Evolutionary conservation across 1,140 invertebrate species (phyloP).

Genomic region (Drosophila mauritiana): DNA sequence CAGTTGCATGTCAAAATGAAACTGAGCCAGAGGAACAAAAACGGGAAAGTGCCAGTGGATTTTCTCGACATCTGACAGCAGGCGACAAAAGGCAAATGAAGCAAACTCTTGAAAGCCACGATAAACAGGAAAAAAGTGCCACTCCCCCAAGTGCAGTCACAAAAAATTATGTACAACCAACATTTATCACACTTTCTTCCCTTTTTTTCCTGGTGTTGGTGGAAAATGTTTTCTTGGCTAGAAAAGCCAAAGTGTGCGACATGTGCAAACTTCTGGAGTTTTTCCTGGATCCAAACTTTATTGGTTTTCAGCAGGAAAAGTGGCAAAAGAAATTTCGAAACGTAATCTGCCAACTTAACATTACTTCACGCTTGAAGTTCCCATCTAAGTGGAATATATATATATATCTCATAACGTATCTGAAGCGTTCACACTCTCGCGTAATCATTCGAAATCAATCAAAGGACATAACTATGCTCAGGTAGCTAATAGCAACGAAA

Average conservation of each 20-base stretch:
- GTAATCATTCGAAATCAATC: conserved; percentile 45
- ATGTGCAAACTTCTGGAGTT: conserved; percentile 43
- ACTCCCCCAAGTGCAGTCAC: conserved; percentile 12
- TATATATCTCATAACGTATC: conserved; percentile 17
- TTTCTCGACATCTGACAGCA: conserved; percentile 44
- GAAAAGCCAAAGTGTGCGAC: conserved; percentile 34
- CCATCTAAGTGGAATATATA: conserved; percentile 10
- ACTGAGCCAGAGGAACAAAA: conserved; percentile 13
- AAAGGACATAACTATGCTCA: conserved; percentile 37
- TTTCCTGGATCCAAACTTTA: conserved; percentile 23
- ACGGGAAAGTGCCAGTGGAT: conserved; percentile 54
- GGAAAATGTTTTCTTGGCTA: conserved; percentile 18
- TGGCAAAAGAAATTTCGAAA: conserved; percentile 14
- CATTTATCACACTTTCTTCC: conserved; percentile 60
- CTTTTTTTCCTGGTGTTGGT: conserved; percentile 5
- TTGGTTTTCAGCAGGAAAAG: conserved; percentile 38
- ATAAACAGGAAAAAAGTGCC: conserved; percentile 3
- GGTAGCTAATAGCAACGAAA: conserved; percentile 51
- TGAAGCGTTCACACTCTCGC: background rate
- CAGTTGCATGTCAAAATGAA: conserved; percentile 59
- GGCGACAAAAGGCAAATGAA: conserved; percentile 55
- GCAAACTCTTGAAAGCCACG: conserved; percentile 36
- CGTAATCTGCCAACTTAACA: conserved; percentile 51
- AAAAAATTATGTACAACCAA: conserved; percentile 38
- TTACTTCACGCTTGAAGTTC: conserved; percentile 17